These are phyloP conservation scores for Endomychus coccineus DNA, from an alignment of 2,888 invertebrate species.

Conservation along the genomic window DNA sequence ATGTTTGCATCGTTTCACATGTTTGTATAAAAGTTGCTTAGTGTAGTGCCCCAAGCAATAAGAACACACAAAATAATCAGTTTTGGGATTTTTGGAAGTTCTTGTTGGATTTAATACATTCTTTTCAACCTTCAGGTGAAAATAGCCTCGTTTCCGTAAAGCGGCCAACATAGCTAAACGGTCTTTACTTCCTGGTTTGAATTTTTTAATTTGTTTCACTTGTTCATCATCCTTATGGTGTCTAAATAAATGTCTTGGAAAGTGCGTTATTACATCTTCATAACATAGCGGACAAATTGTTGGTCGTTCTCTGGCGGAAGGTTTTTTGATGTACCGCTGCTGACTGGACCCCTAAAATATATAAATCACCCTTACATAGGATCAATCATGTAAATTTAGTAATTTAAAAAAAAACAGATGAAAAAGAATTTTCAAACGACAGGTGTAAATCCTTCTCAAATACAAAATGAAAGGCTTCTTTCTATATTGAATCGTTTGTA, in stretches of 20 bases:
- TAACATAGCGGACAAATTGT: slow-evolving; percentile 20
- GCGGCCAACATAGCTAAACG: slow-evolving; percentile 12
- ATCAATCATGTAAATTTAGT: too few species aligned
- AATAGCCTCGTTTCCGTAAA: slow-evolving; percentile 16
- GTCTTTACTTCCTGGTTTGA: slow-evolving; percentile 20
- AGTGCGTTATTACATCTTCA: slow-evolving; percentile 18
- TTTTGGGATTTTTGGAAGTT: slow-evolving; percentile 14
- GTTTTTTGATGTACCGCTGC: too few species aligned
- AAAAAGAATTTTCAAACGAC: too few species aligned
- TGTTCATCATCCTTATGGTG: slow-evolving; percentile 16
- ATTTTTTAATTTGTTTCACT: slow-evolving; percentile 9
- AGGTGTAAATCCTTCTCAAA: too few species aligned
- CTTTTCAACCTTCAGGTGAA: slow-evolving; percentile 15
- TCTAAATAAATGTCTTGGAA: slow-evolving; percentile 18
- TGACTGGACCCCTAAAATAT: too few species aligned
- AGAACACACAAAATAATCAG: slow-evolving; percentile 17
- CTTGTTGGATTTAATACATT: slow-evolving; percentile 16
- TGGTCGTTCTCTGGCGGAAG: slow-evolving; percentile 21
- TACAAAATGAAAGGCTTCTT: too few species aligned
- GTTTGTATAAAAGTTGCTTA: slow-evolving; percentile 16
- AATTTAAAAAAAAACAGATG: too few species aligned
- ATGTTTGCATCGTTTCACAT: slow-evolving; percentile 18
- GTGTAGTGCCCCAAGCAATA: slow-evolving; percentile 20
- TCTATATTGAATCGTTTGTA: too few species aligned
- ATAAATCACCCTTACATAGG: too few species aligned